phyloP scores from a whole-genome alignment of 2,113 vertebrate genomes.

The Oncorhynchus gorbuscha region DNA sequence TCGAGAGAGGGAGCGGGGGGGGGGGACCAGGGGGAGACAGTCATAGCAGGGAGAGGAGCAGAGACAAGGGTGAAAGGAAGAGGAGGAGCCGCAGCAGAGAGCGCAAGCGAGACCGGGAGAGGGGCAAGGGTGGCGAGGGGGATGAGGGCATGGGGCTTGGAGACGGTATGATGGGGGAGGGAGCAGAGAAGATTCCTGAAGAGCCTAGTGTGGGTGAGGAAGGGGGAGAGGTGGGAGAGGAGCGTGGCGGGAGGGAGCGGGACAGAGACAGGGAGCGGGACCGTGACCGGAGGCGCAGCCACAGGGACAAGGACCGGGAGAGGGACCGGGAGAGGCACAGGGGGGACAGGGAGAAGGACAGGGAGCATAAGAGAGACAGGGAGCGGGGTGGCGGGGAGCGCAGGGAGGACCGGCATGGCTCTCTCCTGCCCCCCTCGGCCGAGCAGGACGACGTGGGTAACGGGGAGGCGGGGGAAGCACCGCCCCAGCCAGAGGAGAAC shows the following conservation, averaged over 20 bases:
- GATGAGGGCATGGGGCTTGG: conserved; percentile 63
- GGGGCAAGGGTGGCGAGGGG: conserved; percentile 69
- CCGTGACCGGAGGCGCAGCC: conserved; percentile 68
- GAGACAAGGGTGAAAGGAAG: conserved; percentile 70
- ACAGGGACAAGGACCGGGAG: conserved; percentile 70
- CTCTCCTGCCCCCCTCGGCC: conserved; percentile 43
- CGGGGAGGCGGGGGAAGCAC: conserved; percentile 63
- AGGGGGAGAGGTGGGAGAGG: conserved; percentile 67
- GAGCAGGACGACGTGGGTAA: conserved; percentile 72
- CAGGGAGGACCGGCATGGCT: conserved; percentile 69
- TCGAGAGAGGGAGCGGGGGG: conserved; percentile 63
- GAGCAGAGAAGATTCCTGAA: conserved; percentile 52
- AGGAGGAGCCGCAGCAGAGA: conserved; percentile 72
- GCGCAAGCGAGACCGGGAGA: conserved; percentile 78
- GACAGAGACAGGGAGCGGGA: conserved; percentile 70
- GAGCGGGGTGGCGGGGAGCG: conserved; percentile 71
- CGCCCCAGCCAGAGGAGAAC: conserved; percentile 71
- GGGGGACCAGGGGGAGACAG: conserved; percentile 19
- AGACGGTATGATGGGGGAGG: conserved; percentile 49
- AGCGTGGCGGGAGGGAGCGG: conserved; percentile 71
- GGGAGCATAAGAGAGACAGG: conserved; percentile 64
- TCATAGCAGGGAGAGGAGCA: conserved; percentile 74
- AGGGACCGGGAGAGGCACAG: conserved; percentile 65
- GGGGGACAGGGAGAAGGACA: conserved; percentile 71
- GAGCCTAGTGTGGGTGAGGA: conserved; percentile 42